Base-by-base conservation (phyloP, 2,113 vertebrate genomes). In the Octodon degus region DNA sequence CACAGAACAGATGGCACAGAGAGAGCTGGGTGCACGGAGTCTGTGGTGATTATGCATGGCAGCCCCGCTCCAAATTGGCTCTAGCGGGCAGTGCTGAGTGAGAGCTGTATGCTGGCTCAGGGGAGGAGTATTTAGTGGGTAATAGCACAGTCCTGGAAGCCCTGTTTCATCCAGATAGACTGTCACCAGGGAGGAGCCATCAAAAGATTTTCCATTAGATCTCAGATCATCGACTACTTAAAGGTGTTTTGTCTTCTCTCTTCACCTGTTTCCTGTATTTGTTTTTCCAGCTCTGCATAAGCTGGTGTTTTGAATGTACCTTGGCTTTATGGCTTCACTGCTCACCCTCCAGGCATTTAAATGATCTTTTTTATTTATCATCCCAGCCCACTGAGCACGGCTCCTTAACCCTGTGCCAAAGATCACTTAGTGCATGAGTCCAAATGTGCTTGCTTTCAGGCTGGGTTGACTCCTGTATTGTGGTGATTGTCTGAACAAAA, bases 381-480 rank as follows among this genome's bases (percentile, higher is more conserved):
- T 95, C 63, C 32, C 8, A 10, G 62, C 89, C 34, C 80, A 67
- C 43, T 50, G 70, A 96, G n/a, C 1, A 1, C 30, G 60, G 32
- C 58, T 96, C 70, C 63, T 89, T 74, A 95, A 60, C 53, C 43
- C 82, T 65, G 55, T 95, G 92, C 90, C 95, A 97, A 94, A 68
- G 74, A 93, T 94, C 79, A 37, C 37, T 83, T 67, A 70, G 34
- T 32, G 92, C 91, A 60, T 70, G 67, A 79, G 93, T 68, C 86
- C 91, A 95, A 93, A 55, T 10, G 32, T 0, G 0, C 19, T 79
- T 76, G 19, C 91, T 93, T 88, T 40, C n/a, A 74, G 83, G 22
- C 70, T 53, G 7, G 37, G 40, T 40, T 81, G 79, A 93, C 11
- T 77, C 47, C 27, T 65, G 77, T 63, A 32, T 89, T 60, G 62